These are phyloP conservation scores for Podarcis muralis DNA, from an alignment of 2,113 vertebrate species.

Conservation along the genomic window DNA sequence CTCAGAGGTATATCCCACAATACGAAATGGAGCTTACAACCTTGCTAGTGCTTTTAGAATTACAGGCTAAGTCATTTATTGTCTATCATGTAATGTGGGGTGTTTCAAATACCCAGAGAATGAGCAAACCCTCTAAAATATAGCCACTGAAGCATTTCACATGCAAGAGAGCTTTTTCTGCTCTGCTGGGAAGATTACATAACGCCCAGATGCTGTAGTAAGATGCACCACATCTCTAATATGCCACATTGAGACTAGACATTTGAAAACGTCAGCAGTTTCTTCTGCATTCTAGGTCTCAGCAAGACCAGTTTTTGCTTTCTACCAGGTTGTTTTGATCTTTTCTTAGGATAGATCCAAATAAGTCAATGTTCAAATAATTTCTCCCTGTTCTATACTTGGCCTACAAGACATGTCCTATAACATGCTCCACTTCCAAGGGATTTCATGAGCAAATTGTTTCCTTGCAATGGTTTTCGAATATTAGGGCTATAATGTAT, in stretches of 20 bases:
- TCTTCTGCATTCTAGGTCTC: background rate
- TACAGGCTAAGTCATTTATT: background rate
- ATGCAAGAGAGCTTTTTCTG: background rate
- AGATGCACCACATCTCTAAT: slow-evolving; percentile 27
- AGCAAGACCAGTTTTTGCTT: background rate
- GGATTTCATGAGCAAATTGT: background rate
- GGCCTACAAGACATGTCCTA: background rate
- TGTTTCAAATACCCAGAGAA: background rate
- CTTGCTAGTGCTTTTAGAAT: background rate
- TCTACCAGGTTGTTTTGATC: background rate
- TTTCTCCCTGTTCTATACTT: background rate
- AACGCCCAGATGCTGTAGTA: background rate
- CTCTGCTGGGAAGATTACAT: background rate
- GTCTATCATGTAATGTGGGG: background rate
- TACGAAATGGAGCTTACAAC: background rate
- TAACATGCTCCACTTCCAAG: background rate
- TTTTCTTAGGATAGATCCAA: background rate
- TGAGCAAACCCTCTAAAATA: background rate
- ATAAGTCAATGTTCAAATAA: background rate
- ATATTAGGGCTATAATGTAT: background rate
- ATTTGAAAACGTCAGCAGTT: background rate
- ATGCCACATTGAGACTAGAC: background rate
- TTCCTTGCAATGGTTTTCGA: background rate
- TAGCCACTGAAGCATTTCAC: background rate
- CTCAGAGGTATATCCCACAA: background rate